Evolutionary conservation across 2,888 invertebrate genomes (phyloP).

Genomic region (Heliconius sara): DNA sequence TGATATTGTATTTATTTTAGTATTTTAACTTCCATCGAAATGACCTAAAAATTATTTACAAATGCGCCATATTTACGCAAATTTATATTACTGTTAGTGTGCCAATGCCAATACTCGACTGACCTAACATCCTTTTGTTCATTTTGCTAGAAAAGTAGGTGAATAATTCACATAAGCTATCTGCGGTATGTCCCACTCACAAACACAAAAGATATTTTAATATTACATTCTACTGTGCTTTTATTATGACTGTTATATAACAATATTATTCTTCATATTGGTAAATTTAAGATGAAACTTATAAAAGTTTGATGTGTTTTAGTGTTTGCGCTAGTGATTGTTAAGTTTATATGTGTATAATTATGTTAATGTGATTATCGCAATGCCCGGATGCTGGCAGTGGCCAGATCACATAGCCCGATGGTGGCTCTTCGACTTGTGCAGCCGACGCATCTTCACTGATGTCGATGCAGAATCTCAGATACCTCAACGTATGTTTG

Average conservation of each 20-base stretch:
- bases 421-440: slow-evolving; percentile 87
- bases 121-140: slow-evolving; percentile 24
- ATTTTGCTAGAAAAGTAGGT: slow-evolving; percentile 30
- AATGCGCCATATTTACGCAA: neutral
- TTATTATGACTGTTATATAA: neutral
- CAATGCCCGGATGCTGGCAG: slow-evolving; percentile 81
- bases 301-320: neutral
- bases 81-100: slow-evolving; percentile 23
- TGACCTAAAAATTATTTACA: neutral
- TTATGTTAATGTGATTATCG: slow-evolving; percentile 50
- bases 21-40: neutral
- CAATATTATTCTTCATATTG: neutral
- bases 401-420: slow-evolving; percentile 84
- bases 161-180: slow-evolving; percentile 32
- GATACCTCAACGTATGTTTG: slow-evolving; percentile 75
- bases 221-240: neutral
- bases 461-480: slow-evolving; percentile 75
- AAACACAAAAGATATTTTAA: slow-evolving; percentile 26
- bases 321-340: slow-evolving; percentile 1
- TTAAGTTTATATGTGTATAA: slow-evolving; percentile 34
- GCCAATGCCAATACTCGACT: slow-evolving; percentile 13
- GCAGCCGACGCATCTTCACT: slow-evolving; percentile 81
- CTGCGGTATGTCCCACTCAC: slow-evolving; percentile 7
- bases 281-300: neutral
- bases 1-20: neutral